Conservation (phyloP, 2,888 invertebrate genomes). For the Linnaemya tessellans region DNA sequence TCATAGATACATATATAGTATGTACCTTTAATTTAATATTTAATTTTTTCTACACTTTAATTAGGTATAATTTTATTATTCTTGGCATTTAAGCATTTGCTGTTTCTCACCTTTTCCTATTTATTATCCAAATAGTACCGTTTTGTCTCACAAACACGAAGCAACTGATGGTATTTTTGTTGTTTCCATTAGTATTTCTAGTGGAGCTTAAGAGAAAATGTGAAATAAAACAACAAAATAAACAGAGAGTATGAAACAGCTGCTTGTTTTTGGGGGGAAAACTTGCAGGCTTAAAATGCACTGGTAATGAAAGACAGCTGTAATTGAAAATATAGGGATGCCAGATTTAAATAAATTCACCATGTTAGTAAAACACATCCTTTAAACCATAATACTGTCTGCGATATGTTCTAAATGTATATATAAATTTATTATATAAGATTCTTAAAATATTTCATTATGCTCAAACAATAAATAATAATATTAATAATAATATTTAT, state of each 20-base stretch:
- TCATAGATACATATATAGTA: too few relatives aligned
- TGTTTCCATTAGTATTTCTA: slow-evolving; percentile 26
- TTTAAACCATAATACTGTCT: too few relatives aligned
- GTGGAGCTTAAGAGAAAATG: background rate
- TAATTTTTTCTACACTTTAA: slow-evolving; percentile 15
- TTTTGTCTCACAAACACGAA: slow-evolving; percentile 54
- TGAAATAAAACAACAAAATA: slow-evolving; percentile 32
- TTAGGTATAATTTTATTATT: slow-evolving; percentile 37
- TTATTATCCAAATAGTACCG: slow-evolving; percentile 31
- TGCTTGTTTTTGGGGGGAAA: slow-evolving; percentile 21
- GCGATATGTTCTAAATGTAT: too few relatives aligned
- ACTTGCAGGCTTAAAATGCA: slow-evolving; percentile 24
- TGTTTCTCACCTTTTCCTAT: background rate
- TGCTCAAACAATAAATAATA: too few relatives aligned
- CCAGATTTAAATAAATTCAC: background rate
- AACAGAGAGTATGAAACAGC: slow-evolving; percentile 53
- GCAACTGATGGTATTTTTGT: slow-evolving; percentile 58
- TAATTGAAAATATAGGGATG: background rate
- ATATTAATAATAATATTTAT: too few relatives aligned
- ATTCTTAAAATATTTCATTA: too few relatives aligned
- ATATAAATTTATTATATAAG: too few relatives aligned
- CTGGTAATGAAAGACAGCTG: slow-evolving; percentile 19
- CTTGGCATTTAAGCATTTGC: slow-evolving; percentile 1
- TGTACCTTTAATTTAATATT: slow-evolving; percentile 4
- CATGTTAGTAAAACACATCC: too few relatives aligned